Base-by-base conservation (phyloP, 2,888 invertebrate genomes). In the Clistopyga incitator region DNA sequence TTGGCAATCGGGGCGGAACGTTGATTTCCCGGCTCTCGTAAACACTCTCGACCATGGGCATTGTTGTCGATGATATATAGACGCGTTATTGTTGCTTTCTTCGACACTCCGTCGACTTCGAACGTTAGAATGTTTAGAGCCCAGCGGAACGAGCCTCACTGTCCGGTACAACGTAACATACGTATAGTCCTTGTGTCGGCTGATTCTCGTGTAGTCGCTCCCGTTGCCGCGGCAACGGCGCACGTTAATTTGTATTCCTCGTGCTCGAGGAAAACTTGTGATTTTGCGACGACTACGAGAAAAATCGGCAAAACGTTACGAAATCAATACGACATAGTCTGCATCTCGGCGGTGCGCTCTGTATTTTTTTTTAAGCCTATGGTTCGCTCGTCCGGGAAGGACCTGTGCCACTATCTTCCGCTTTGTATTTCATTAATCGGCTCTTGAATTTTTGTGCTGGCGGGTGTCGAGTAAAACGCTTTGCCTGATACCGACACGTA, bases 21-120 rank as follows among this genome's bases (percentile, higher is more conserved):
- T 96, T 95, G 34, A 98, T 97, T 93, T 97, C 97, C 93, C 97
- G 96, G 0, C 96, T 95, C 93, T 96, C 96, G 94, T 96, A 97
- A 94, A 96, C 96, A 85, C 96, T 95, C 81, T 97, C 96, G 25
- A 95, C 93, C 8, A 95, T 87, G 15, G 91, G 87, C 91, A 91
- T 91, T 68, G 42, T 20, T 47, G n/a, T n/a, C n/a, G n/a, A n/a
- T n/a, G n/a, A n/a, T n/a, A n/a, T n/a, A n/a, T n/a, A n/a, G n/a
- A 15, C 11, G 11, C 50, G 25, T 18, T 67, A 10, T 85, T 81
- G 50, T 72, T 10, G 3, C 74, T 56, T 90, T 88, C 8, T 50
- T 2, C 34, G 8, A 20, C 50, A 23, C 15, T 20, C 23, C 23
- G 25, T 25, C 13, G 18, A 18, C 42, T 45, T 71, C 25, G 25